Evolutionary conservation across 2,113 vertebrate species (phyloP).

Genomic region (Notarius quadriscutis): DNA sequence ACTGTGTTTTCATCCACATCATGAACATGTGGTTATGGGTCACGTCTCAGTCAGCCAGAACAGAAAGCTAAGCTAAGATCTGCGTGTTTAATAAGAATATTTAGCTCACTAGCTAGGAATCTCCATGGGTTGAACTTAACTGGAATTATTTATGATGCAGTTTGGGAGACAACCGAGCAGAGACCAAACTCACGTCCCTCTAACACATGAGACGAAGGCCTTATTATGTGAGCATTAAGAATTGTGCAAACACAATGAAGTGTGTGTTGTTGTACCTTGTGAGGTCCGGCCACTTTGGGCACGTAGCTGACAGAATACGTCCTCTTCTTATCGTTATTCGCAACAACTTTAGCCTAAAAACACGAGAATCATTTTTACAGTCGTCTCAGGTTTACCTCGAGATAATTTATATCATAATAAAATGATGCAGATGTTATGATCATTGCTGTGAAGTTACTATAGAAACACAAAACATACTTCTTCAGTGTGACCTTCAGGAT

Average conservation of each 20-base stretch:
- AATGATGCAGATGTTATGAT: not conserved
- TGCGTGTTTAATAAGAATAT: not conserved
- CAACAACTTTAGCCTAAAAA: slow-evolving; percentile 86
- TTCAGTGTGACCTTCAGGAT: slow-evolving; percentile 93
- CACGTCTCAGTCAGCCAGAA: not conserved
- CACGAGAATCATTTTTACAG: not conserved
- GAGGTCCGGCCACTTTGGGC: slow-evolving; percentile 90
- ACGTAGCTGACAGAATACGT: slow-evolving; percentile 88
- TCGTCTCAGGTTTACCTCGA: not conserved
- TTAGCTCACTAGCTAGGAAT: not conserved
- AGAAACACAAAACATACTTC: slow-evolving; percentile 75
- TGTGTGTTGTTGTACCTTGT: slow-evolving; percentile 81
- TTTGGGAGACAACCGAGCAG: not conserved
- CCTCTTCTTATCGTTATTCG: slow-evolving; percentile 88
- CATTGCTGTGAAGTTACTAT: not conserved
- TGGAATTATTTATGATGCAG: too few species aligned
- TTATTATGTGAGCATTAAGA: not conserved
- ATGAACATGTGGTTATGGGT: not conserved
- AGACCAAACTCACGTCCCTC: not conserved
- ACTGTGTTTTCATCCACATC: not conserved
- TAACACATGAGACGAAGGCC: not conserved
- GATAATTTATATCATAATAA: not conserved
- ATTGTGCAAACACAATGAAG: not conserved
- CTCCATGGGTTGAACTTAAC: too few species aligned
- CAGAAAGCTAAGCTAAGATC: not conserved